Conservation (phyloP, 92 coral and sea anemone species). For the Heliopora coerulea region DNA sequence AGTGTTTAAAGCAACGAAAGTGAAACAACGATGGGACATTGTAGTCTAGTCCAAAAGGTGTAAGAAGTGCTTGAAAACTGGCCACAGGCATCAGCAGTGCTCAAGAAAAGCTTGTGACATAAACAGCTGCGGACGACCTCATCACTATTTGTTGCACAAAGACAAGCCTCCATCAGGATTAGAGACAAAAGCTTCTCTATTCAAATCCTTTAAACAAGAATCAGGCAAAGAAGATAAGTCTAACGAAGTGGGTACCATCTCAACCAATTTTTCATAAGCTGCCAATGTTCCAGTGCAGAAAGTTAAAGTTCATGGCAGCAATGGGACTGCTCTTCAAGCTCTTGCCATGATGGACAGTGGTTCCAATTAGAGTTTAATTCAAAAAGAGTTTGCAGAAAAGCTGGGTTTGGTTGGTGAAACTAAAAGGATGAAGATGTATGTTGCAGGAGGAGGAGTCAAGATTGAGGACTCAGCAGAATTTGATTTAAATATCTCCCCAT, state of each 20-base stretch:
- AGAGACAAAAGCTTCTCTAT: not conserved
- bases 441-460: constrained; percentile 15
- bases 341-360: constrained; percentile 30
- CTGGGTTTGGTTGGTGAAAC: constrained; percentile 25
- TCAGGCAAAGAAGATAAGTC: not conserved
- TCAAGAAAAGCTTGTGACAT: constrained; percentile 15
- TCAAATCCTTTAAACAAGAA: not conserved
- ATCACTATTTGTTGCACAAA: constrained; percentile 3
- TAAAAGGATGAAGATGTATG: constrained; percentile 23
- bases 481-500: constrained; percentile 8
- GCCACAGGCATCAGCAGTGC: constrained; percentile 21
- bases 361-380: constrained; percentile 15
- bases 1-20: constrained; percentile 2
- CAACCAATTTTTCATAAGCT: not conserved
- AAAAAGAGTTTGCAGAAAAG: constrained; percentile 18
- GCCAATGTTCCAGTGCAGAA: constrained; percentile 12
- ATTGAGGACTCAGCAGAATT: constrained; percentile 19
- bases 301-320: not conserved
- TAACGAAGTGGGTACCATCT: constrained; percentile 10
- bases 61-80: constrained; percentile 8
- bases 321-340: not conserved
- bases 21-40: constrained; percentile 4
- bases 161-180: not conserved
- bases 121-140: constrained; percentile 17
- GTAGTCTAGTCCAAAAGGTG: constrained; percentile 25